Base-by-base conservation (phyloP, 30 jellyfish, hydroid and myxozoan genomes). In the Chironex yamaguchii region DNA sequence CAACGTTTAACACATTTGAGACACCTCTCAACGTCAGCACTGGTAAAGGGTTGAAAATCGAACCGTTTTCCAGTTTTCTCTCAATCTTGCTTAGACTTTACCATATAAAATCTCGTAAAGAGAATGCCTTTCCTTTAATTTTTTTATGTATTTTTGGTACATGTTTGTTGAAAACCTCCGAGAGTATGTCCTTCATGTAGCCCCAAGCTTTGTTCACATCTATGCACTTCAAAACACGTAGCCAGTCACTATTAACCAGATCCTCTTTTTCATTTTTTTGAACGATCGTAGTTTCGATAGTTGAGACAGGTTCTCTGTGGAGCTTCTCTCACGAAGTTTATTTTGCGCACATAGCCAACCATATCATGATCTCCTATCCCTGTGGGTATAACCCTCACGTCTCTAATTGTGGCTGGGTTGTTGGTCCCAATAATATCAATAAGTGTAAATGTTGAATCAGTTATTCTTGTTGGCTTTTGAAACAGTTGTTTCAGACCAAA, bases 331-430 rank as follows among this genome's bases (percentile, higher is more conserved):
- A 75, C 78, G 64, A 62, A 87, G 88, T 87, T 87, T 53, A 73
- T 76, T 50, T 87, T 87, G 54, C 96, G 64, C 67, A 87, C 73
- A 87, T 81, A 64, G 81, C 88, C 87, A 67, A 87, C 82, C 88
- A 87, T 87, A 72, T 76, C 92, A 77, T 77, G 92, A 87, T 87
- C 88, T 76, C 91, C 91, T 76, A 87, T n/a, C n/a, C n/a, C n/a
- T n/a, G n/a, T 75, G 85, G 91, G 91, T 71, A 87, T 49, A 62
- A 87, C 96, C 58, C 36, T 77, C 52, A 75, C 83, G 36, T 67
- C 86, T 84, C 87, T 68, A 83, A 84, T 84, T 50, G 88, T 71
- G 73, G 93, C 93, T 52, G 81, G 76, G 51, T 81, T 81, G 91
- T 65, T 81, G 76, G 76, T 81, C 91, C 85, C 84, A 27, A 81